Conservation (phyloP, 2,797 vertebrate species). For the Diplodus sargus region DNA sequence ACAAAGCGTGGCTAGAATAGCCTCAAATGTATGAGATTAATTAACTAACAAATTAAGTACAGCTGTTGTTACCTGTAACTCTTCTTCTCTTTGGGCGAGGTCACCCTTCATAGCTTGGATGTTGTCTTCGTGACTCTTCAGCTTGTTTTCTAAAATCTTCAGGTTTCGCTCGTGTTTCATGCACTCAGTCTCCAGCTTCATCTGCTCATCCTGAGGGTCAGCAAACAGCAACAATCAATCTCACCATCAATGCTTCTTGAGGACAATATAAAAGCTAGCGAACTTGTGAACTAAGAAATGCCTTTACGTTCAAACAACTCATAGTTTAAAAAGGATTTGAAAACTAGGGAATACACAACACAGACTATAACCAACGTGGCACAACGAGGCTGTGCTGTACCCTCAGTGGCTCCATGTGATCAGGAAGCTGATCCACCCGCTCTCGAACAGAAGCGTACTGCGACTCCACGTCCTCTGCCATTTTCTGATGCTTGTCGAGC, state of each 20-base stretch:
- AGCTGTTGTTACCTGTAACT: conserved; percentile 54
- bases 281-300: background rate
- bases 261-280: background rate
- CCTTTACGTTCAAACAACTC: conserved; percentile 16
- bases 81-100: conserved; percentile 49
- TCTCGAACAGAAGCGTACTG: conserved; percentile 49
- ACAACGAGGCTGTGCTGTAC: conserved; percentile 6
- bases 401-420: conserved; percentile 62
- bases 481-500: conserved; percentile 31
- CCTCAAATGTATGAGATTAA: background rate
- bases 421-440: conserved; percentile 54
- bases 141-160: conserved; percentile 50
- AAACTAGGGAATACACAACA: background rate
- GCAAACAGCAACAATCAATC: background rate
- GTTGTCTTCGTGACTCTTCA: conserved; percentile 45
- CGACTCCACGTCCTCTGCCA: conserved; percentile 32
- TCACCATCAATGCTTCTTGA: background rate
- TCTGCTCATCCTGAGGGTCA: conserved; percentile 60
- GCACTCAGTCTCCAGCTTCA: conserved; percentile 55
- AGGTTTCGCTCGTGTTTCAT: conserved; percentile 45
- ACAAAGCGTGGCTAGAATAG: background rate
- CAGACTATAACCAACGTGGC: conserved; percentile 7
- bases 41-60: background rate
- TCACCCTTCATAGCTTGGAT: conserved; percentile 56
- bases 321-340: background rate